Base-by-base conservation (phyloP, 2,113 vertebrate species). In the Uria aalge region DNA sequence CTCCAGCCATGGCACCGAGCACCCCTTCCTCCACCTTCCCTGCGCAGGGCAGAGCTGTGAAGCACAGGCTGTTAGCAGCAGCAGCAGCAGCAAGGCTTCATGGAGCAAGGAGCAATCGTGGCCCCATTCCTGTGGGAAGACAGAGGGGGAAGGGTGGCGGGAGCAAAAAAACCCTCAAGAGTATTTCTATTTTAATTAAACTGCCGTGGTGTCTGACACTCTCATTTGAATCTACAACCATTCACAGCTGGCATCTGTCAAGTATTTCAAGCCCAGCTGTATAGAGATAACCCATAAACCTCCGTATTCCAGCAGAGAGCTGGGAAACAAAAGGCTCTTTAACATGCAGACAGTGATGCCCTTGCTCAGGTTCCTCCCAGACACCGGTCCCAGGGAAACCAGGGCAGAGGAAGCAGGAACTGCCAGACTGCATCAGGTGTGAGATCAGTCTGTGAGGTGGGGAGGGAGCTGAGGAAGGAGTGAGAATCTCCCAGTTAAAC, bases 161-260 rank as follows among this genome's bases (percentile, higher is more conserved):
- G 59, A 96, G 76, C n/a, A 83, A 66, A 79, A 88, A 95, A 57
- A 2, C 29, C 62, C 87, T 72, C 24, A 3, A 3, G 86, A 89
- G 86, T 92, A 71, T 94, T 91, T 82, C 66, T 87, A 0, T 91
- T 95, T 96, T 96, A 96, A 96, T 95, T 96, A 95, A 96, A 95
- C 77, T 95, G 84, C 86, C 1, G 2, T 81, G 0, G 0, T 43
- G 86, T 94, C 91, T 92, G 76, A 78, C 93, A 75, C 76, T 60
- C 69, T 93, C 47, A 75, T 92, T 94, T 88, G 84, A 93, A 93
- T 93, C 90, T 79, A 76, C 92, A 90, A 36, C 77, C 76, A 45
- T 90, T 96, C 81, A 76, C 85, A 93, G 92, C 86, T 91, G 92
- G 93, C 92, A 93, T 88, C 66, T 79, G 90, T 56, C 71, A 43